Base-by-base conservation (phyloP, 1,140 invertebrate genomes). In the Berghia stephanieae region DNA sequence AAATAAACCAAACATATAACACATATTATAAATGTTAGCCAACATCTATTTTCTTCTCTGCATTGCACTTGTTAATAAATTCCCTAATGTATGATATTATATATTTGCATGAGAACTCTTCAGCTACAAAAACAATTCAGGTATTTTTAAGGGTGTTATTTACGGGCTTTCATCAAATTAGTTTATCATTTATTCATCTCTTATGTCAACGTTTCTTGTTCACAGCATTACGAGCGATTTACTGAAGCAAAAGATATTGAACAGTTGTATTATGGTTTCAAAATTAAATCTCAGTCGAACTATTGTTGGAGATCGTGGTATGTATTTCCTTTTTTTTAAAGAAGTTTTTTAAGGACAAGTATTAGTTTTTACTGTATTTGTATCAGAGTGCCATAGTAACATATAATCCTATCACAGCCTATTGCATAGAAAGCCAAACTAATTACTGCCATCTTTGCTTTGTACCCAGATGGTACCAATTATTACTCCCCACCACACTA, bases 201-300 rank as follows among this genome's bases (percentile, higher is more conserved):
- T 44, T n/a, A 68, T 55, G 31, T 42, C 10, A 55, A 40, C 70
- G 10, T 71, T 60, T 63, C 70, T 44, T 63, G 2, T 52, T 78
- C 78, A 57, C 81, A 85, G 83, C 18, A 80, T 85, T 42, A 81
- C 79, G 43, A 79, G 79, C 63, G 74, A 79, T 40, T 85, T 83
- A 66, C 46, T 85, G 57, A 75, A 76, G 42, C 71, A 69, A 46
- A 77, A 78, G 31, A 31, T 24, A 6, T 71, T 82, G 13, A 85
- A 83, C 72, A 82, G 73, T 4, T 85, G 83, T 79, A 57, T 75
- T 2, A 77, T 79, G 31, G 75, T 85, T 16, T 63, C 80, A 8
- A 85, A 83, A 60, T 78, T 85, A 0, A 85, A 85, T 66, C 70
- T 85, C 8, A 82, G 83, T 73, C 79, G 76, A 69, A 85, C 83